phyloP scores from a whole-genome alignment of 2,888 invertebrate genomes.

The Stenolophus ochropezus region DNA sequence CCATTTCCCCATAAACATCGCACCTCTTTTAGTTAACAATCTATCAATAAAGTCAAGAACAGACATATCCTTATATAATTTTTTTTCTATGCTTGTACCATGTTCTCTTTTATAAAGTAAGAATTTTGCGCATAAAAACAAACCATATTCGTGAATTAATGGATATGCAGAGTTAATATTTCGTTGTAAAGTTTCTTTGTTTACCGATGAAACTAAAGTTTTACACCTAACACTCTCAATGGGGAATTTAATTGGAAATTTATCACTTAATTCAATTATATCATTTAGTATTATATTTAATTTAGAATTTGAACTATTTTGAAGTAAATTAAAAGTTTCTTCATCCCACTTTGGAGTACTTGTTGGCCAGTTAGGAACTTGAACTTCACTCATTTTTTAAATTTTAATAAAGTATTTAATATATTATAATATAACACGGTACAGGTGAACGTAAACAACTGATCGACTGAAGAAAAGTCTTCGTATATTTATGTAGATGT shows the following conservation, averaged over 20 bases:
- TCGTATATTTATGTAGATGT: too few species aligned
- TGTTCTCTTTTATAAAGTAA: constrained; percentile 78
- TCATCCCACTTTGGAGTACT: constrained; percentile 47
- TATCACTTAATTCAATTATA: constrained; percentile 68
- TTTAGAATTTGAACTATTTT: background rate
- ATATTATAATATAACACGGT: too few species aligned
- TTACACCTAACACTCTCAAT: constrained; percentile 69
- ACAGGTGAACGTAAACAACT: too few species aligned
- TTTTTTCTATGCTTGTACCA: constrained; percentile 75
- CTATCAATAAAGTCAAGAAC: constrained; percentile 77
- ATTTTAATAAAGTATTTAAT: too few species aligned
- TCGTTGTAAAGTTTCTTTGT: constrained; percentile 65
- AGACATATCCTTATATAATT: constrained; percentile 77
- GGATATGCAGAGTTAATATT: constrained; percentile 80
- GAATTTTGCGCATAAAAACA: constrained; percentile 79
- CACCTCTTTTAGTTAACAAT: constrained; percentile 76
- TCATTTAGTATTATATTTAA: constrained; percentile 63
- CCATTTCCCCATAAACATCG: constrained; percentile 72
- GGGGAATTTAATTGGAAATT: constrained; percentile 72
- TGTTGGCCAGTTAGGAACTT: constrained; percentile 49
- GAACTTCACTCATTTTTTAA: background rate
- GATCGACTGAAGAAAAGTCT: too few species aligned
- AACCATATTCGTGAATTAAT: constrained; percentile 80
- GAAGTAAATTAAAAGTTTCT: constrained; percentile 38
- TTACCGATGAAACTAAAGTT: constrained; percentile 63